Evolutionary conservation across 1,140 invertebrate species (phyloP), one percentile per base, ranked within the genome.

Genomic region (Micrasema minimum): DNA sequence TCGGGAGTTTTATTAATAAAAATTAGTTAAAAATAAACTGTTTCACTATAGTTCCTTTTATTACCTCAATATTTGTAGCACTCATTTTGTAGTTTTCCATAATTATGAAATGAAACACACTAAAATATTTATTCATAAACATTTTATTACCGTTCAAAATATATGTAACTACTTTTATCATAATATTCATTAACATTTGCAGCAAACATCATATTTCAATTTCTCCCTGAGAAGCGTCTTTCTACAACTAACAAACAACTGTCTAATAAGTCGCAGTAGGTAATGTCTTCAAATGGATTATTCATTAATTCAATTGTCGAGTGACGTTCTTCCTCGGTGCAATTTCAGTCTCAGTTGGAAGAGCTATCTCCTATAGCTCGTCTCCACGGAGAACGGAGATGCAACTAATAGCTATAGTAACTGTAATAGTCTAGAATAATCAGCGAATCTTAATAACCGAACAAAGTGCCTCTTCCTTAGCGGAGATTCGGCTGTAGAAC

Each of bases 371-470:
- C n/a, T n/a, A n/a, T 11, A 3, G 37, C 57, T 61, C 16, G 46
- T 20, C 16, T 50, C 18, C 20, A 50, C 20, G 31, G 48, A 23
- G 23, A 57, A n/a, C n/a, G n/a, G n/a, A n/a, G n/a, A n/a, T n/a
- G n/a, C n/a, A n/a, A n/a, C n/a, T n/a, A n/a, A 1, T 1, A 45
- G 18, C 31, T 48, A 64, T 26, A 22, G 41, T 46, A 53, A 53
- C 23, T 12, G 35, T 59, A 59, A 38, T 53, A 53, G 50, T 9
- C 41, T 46, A 22, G 38, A 64, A 16, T 66, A 66, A 66, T 66
- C 62, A 66, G 62, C 23, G 31, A 66, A 66, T 66, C 62, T 66
- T 66, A 51, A 66, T 66, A 66, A 66, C 62, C 31, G 46, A 66
- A 66, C 31, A 66, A 46, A 50, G 45, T 50, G 50, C 46, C 22